Evolutionary conservation across 2,113 vertebrate genomes (phyloP).

Genomic region (Setophaga petechia): DNA sequence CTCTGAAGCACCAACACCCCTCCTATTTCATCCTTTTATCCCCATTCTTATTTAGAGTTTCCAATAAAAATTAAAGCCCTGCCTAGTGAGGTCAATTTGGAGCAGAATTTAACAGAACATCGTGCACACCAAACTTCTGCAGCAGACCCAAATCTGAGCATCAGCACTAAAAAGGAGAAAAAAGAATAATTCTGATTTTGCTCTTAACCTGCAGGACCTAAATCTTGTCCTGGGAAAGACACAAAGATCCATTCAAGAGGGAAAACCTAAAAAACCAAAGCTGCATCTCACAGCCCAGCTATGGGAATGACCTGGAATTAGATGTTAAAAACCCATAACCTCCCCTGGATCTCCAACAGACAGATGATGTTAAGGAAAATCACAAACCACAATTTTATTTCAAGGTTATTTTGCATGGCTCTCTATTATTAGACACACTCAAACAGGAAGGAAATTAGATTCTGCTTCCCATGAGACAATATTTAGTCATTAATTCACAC

Average conservation of each 20-base stretch:
- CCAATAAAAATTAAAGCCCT: no score
- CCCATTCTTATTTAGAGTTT: neutral
- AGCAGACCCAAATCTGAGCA: neutral
- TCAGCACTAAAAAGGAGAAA: neutral
- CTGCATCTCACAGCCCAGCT: neutral
- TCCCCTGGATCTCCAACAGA: neutral
- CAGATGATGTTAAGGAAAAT: neutral
- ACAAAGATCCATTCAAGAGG: no score
- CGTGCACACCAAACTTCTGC: neutral
- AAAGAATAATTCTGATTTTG: neutral
- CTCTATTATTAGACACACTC: neutral
- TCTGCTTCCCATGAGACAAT: rapidly evolving
- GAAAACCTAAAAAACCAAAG: neutral
- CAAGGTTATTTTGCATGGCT: neutral
- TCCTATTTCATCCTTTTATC: neutral
- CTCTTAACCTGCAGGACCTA: neutral
- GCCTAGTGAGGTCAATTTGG: rapidly evolving
- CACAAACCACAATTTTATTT: neutral
- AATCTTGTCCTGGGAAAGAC: neutral
- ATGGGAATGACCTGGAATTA: rapidly evolving
- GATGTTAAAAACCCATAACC: rapidly evolving
- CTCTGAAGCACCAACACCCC: neutral
- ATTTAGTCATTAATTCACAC: neutral
- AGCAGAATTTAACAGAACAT: neutral
- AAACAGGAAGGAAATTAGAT: neutral